A percentile compares a stretch with the other conserved stretches of the same genome.
These are phyloP conservation scores for Andrena chrysosceles DNA, from an alignment of 2,888 invertebrate genomes.

Conservation along the genomic window DNA sequence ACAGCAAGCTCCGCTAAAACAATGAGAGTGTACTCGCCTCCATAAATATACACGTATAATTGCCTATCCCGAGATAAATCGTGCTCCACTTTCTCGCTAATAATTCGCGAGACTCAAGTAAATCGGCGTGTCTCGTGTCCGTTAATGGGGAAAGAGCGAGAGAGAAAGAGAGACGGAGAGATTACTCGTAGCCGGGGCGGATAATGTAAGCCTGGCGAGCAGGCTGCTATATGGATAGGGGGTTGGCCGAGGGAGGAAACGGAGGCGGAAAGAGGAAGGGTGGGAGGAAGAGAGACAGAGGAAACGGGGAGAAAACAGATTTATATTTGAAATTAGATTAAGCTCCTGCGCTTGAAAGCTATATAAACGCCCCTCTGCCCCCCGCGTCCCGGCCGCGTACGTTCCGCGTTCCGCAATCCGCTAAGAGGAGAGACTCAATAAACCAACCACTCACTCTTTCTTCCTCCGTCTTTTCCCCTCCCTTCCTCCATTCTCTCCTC, in stretches of 20 bases:
- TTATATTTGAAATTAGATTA: conserved; percentile 85
- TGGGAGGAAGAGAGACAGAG: conserved; percentile 55
- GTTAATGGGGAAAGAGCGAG: conserved; percentile 70
- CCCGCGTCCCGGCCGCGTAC: conserved; percentile 71
- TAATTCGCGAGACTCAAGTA: conserved; percentile 44
- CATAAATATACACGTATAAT: conserved; percentile 7
- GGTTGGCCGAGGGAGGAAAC: conserved; percentile 55
- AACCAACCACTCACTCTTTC: conserved; percentile 82
- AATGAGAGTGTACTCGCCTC: not conserved
- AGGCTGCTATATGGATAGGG: conserved; percentile 66
- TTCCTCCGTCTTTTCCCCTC: conserved; percentile 52
- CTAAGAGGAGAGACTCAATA: conserved; percentile 81
- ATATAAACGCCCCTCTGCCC: conserved; percentile 82
- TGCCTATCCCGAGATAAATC: conserved; percentile 21
- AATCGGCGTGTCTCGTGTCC: conserved; percentile 64
- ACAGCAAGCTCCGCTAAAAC: too few species aligned
- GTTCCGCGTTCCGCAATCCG: conserved; percentile 79
- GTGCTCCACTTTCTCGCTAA: conserved; percentile 11
- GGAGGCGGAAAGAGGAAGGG: conserved; percentile 57
- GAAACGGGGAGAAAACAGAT: conserved; percentile 81
- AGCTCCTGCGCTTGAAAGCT: conserved; percentile 85
- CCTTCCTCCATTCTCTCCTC: conserved; percentile 26
- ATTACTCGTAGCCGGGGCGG: conserved; percentile 77
- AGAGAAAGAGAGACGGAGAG: conserved; percentile 71
- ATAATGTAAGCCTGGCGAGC: conserved; percentile 75